Evolutionary conservation across 2,113 vertebrate genomes (phyloP), one percentile per base, ranked within the genome.

Genomic region (Petroica traversi): DNA sequence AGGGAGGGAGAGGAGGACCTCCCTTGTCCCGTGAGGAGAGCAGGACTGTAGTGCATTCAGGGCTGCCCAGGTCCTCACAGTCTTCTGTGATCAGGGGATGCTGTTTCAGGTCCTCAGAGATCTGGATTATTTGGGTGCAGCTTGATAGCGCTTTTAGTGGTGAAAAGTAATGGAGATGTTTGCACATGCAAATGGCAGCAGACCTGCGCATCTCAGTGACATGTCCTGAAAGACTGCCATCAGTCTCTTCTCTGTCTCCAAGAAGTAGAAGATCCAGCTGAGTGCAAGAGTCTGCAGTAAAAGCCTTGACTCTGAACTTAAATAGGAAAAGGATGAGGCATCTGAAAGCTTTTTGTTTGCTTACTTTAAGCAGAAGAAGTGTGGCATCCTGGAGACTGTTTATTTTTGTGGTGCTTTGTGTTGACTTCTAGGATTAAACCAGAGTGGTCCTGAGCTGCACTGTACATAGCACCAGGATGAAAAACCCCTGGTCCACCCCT

Each of bases 371-470:
- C 75, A 38, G 72, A 84, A 86, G 41, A 63, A 82, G 29, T 36
- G 51, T 59, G 68, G 55, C 29, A 22, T 75, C 43, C 40, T 25
- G 14, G 63, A 90, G 68, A 29, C 33, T 55, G 33, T 91, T 90
- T 92, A 40, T 87, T 94, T 94, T 92, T 89, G 49, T 62, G 36
- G 51, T 75, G 69, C 64, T 93, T 64, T 71, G 13, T 87, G 31
- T 81, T 92, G 74, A 41, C 49, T 95, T 89, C 76, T 74, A 58
- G 45, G 36, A 80, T 92, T 71, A 90, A 93, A 71, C 19, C 3
- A 14, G 54, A 81, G 66, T 28, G 57, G 29, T 77, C 88, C 49
- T 59, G 85, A 85, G 69, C 43, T 68, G 34, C 11, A 3, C 29
- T 46, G 40, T 43, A 40, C 23, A 17, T 12, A 79, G 51, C 4